Evolutionary conservation across 2,888 invertebrate species (phyloP).

Genomic region (Kryphioiulus occultus): DNA sequence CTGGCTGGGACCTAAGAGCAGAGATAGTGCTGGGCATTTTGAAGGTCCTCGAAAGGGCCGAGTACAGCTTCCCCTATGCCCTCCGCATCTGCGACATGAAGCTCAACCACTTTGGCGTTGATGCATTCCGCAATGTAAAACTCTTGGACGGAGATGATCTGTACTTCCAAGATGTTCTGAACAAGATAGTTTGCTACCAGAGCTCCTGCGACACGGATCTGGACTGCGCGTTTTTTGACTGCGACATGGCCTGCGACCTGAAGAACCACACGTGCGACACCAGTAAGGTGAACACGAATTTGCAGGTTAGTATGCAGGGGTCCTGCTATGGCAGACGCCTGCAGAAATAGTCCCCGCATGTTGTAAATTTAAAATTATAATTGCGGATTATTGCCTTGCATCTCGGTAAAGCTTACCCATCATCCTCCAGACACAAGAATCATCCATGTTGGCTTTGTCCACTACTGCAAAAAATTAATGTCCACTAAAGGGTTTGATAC

Average conservation of each 20-base stretch:
- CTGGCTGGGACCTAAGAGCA: constrained; percentile 57
- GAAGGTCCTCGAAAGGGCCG: constrained; percentile 70
- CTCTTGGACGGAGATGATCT: constrained; percentile 72
- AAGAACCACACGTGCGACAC: constrained; percentile 39
- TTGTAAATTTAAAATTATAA: too few species aligned
- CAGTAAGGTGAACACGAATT: constrained; percentile 44
- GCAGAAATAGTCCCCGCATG: too few species aligned
- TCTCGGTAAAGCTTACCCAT: too few species aligned
- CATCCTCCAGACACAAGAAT: too few species aligned
- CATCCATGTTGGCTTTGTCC: too few species aligned
- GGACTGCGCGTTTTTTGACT: constrained; percentile 75
- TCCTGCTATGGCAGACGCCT: too few species aligned
- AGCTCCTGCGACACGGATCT: constrained; percentile 67
- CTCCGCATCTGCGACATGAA: constrained; percentile 75
- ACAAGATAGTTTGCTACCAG: constrained; percentile 64
- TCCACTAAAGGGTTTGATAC: too few species aligned
- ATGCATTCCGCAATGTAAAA: constrained; percentile 61
- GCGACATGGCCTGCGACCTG: constrained; percentile 68
- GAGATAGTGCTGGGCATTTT: constrained; percentile 66
- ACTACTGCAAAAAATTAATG: too few species aligned
- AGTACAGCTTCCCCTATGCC: constrained; percentile 69
- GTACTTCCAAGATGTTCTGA: constrained; percentile 68
- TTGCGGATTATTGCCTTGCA: too few species aligned
- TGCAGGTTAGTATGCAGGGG: constrained; percentile 45
- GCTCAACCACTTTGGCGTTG: constrained; percentile 72